Percentiles rank a stretch among this genome's conserved stretches.
phyloP scores from a whole-genome alignment of 2,797 vertebrate species.

The Mycteria americana region DNA sequence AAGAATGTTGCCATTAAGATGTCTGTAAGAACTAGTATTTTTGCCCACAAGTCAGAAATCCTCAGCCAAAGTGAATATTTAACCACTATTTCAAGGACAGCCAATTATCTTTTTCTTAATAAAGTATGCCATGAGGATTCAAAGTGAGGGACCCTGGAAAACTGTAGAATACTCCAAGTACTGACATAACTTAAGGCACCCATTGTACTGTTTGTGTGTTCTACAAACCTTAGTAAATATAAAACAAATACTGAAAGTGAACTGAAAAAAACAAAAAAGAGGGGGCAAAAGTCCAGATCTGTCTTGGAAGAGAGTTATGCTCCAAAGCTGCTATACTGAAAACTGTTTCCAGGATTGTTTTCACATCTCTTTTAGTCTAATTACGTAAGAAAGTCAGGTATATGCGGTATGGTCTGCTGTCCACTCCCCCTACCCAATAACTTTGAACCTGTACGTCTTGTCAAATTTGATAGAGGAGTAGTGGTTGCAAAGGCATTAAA shows the following conservation, averaged over 20 bases:
- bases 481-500: not conserved
- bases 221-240: not conserved
- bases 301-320: not conserved
- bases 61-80: constrained; percentile 59
- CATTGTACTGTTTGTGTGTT: not conserved
- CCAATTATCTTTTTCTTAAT: not conserved
- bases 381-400: not conserved
- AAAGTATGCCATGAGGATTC: not conserved
- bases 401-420: not conserved
- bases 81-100: constrained; percentile 45
- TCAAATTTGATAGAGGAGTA: not conserved
- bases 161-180: not conserved
- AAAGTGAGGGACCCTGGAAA: not conserved
- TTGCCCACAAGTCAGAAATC: constrained; percentile 42
- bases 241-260: not conserved
- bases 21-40: not conserved
- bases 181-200: not conserved
- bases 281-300: not conserved
- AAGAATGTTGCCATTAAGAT: not conserved
- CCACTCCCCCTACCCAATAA: not conserved
- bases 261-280: not conserved
- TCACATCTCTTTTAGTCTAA: not conserved
- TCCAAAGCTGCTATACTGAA: not conserved
- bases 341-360: not conserved
- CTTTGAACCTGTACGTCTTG: not conserved